A percentile compares a stretch with the other conserved stretches of the same genome.
Evolutionary conservation across 2,888 invertebrate genomes (phyloP).

Genomic region (Galerucella pusilla): DNA sequence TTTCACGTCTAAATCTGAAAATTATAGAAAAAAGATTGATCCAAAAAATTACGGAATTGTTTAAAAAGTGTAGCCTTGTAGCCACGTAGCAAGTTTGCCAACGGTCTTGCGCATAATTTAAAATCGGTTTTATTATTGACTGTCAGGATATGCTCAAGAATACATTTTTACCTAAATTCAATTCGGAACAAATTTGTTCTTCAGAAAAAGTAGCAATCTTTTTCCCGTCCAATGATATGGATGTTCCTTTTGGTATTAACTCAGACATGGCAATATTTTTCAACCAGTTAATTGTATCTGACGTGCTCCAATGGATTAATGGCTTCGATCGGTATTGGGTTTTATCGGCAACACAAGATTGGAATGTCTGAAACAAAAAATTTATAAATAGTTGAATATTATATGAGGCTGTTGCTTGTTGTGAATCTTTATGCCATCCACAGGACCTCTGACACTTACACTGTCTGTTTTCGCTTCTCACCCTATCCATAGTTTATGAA

Average conservation of each 20-base stretch:
- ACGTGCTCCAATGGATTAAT: slow-evolving; percentile 69
- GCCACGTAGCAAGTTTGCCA: no score
- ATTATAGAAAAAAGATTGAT: neutral
- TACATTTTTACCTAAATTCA: slow-evolving; percentile 61
- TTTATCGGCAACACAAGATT: slow-evolving; percentile 62
- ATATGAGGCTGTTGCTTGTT: neutral
- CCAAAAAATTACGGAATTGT: no score
- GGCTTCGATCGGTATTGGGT: slow-evolving; percentile 60
- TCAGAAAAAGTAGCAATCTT: slow-evolving; percentile 69
- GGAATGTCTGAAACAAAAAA: slow-evolving; percentile 57
- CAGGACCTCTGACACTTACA: no score
- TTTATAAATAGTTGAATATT: neutral
- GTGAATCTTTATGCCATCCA: no score
- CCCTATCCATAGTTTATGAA: no score
- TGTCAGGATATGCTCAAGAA: slow-evolving; percentile 24
- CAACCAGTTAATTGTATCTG: slow-evolving; percentile 72
- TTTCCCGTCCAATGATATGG: slow-evolving; percentile 69
- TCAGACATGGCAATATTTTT: slow-evolving; percentile 67
- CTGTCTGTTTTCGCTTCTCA: no score
- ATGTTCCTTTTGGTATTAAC: slow-evolving; percentile 64
- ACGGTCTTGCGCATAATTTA: no score
- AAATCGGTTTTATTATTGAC: no score
- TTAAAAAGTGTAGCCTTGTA: no score
- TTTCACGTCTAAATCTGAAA: slow-evolving; percentile 61
- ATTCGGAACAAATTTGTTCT: slow-evolving; percentile 63